Percentiles rank a stretch among this genome's conserved stretches.
Conservation (phyloP, 2,888 invertebrate species). For the Xestia xanthographa region DNA sequence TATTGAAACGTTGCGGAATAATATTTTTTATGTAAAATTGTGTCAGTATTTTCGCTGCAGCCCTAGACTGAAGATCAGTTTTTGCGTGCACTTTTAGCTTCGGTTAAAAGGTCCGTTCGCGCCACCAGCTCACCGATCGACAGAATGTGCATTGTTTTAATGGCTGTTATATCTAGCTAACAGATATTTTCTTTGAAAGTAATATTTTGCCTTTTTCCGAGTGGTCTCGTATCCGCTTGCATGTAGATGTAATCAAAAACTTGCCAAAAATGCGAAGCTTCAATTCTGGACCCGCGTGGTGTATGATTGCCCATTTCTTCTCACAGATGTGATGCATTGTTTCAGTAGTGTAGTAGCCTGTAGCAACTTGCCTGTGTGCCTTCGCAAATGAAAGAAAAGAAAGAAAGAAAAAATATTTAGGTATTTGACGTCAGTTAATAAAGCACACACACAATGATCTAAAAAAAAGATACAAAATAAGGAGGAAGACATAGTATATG, state of each 20-base stretch:
- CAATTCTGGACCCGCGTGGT: neutral
- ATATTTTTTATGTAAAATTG: neutral
- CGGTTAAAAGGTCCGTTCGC: conserved; percentile 59
- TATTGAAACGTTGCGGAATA: neutral
- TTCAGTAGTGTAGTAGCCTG: neutral
- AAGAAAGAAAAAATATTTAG: too few species aligned
- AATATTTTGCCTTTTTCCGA: neutral
- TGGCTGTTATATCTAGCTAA: conserved; percentile 27
- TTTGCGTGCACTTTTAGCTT: conserved; percentile 50
- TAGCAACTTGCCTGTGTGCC: neutral
- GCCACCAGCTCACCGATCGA: conserved; percentile 34
- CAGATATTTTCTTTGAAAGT: neutral
- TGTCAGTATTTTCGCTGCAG: neutral
- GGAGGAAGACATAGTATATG: too few species aligned
- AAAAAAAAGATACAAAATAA: too few species aligned
- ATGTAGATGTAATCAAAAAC: neutral
- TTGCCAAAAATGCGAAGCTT: neutral
- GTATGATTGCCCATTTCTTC: neutral
- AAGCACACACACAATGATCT: too few species aligned
- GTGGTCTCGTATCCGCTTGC: neutral
- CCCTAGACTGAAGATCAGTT: conserved; percentile 45
- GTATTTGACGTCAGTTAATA: too few species aligned
- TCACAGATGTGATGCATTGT: neutral
- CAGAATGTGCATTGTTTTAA: conserved; percentile 50
- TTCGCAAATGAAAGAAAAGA: too few species aligned